phyloP scores from a whole-genome alignment of 2,797 vertebrate species.

The Macropus fuliginosus region DNA sequence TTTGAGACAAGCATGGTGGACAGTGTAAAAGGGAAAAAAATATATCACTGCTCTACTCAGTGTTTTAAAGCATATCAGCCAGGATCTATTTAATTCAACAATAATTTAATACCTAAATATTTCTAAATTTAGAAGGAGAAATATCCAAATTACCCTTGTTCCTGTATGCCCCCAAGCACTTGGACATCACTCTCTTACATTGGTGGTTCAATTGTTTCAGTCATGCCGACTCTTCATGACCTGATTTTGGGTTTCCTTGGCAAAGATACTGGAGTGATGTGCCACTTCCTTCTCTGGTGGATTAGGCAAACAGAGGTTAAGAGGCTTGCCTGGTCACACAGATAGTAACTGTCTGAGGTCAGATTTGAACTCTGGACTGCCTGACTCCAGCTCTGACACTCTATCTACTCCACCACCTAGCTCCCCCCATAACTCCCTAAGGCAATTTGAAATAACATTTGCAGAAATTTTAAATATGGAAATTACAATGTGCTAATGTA shows the following conservation, averaged over 20 bases:
- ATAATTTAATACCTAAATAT: background rate
- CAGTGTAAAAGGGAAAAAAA: background rate
- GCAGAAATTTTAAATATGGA: too few relatives aligned
- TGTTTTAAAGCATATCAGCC: background rate
- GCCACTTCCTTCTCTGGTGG: background rate
- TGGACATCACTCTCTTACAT: background rate
- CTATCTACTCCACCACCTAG: too few relatives aligned
- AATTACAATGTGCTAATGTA: too few relatives aligned
- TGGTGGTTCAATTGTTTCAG: background rate
- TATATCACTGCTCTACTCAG: background rate
- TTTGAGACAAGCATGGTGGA: background rate
- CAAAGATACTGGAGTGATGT: background rate
- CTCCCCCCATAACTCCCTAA: background rate
- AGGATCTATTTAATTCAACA: background rate
- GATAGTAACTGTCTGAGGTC: background rate
- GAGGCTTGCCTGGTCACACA: background rate
- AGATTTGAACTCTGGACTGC: background rate
- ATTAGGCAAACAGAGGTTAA: background rate
- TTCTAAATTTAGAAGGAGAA: background rate
- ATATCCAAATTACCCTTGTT: too few relatives aligned
- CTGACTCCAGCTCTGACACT: rapidly evolving
- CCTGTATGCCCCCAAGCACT: background rate
- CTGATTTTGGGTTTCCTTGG: background rate
- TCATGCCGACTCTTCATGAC: background rate
- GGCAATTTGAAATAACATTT: background rate